Conservation (phyloP, 2,888 invertebrate genomes). For the Neuroscelio doddi region DNA sequence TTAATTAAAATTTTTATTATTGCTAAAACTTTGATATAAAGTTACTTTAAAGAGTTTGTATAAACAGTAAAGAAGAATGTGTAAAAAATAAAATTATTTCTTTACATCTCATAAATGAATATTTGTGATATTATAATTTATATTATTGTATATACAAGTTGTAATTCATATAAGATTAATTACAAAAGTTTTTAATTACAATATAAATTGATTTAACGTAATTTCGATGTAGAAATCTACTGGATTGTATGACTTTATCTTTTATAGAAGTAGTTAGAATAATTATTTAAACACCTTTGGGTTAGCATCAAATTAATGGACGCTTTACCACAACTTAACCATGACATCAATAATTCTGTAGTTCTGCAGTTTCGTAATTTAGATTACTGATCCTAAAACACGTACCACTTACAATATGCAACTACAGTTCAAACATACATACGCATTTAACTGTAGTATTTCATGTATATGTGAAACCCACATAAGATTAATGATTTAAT, state of each 20-base stretch:
- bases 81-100: too few species aligned
- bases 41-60: too few species aligned
- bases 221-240: constrained; percentile 11
- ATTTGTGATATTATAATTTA: too few species aligned
- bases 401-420: constrained; percentile 14
- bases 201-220: too few species aligned
- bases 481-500: too few species aligned
- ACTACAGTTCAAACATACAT: background rate
- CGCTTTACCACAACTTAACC: constrained; percentile 59
- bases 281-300: constrained; percentile 38
- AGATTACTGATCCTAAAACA: constrained; percentile 41
- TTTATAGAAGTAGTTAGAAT: constrained; percentile 26
- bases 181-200: too few species aligned
- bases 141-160: too few species aligned
- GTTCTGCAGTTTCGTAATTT: constrained; percentile 53
- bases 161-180: too few species aligned
- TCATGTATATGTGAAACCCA: background rate
- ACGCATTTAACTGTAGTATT: background rate
- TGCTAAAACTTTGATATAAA: too few species aligned
- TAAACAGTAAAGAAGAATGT: too few species aligned
- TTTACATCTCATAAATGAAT: too few species aligned
- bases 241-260: constrained; percentile 20
- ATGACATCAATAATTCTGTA: constrained; percentile 62
- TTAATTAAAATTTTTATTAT: too few species aligned
- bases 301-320: constrained; percentile 65